Conservation (phyloP, 2,888 invertebrate genomes). For the Minunthozetes semirufus region DNA sequence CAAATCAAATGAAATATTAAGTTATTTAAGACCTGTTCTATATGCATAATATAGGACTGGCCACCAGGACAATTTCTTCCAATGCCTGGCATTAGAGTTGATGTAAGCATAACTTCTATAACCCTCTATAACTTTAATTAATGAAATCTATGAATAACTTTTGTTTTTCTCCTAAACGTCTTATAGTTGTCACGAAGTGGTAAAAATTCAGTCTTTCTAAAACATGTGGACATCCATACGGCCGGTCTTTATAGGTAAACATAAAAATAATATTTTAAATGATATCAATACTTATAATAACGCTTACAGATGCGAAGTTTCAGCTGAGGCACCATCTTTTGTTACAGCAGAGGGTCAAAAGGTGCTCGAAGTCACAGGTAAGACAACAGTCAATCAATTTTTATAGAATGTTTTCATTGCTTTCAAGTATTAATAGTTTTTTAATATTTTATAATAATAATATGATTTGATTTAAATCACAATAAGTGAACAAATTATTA, state of each 20-base stretch:
- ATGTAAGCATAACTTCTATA: slow-evolving; percentile 59
- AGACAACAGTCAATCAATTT: slow-evolving; percentile 6
- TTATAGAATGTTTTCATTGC: too few species aligned
- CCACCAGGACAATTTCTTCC: slow-evolving; percentile 72
- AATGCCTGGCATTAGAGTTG: slow-evolving; percentile 72
- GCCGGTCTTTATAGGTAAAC: slow-evolving; percentile 62
- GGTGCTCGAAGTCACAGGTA: slow-evolving; percentile 43
- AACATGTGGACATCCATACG: slow-evolving; percentile 62
- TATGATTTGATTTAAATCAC: too few species aligned
- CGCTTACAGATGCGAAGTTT: slow-evolving; percentile 53
- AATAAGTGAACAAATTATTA: too few species aligned
- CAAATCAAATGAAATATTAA: neutral
- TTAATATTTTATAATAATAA: too few species aligned
- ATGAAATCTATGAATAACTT: neutral
- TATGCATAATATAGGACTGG: slow-evolving; percentile 58
- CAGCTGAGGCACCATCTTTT: slow-evolving; percentile 68
- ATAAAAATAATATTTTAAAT: neutral
- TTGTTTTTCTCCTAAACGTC: neutral
- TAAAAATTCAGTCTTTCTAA: slow-evolving; percentile 60
- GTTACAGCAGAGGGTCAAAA: slow-evolving; percentile 43
- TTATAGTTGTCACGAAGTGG: slow-evolving; percentile 59
- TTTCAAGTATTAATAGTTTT: too few species aligned
- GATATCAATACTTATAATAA: too few species aligned
- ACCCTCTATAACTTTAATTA: neutral
- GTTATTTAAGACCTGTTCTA: neutral